phyloP scores from a whole-genome alignment of 2,888 invertebrate genomes.

The Lithophane socia region DNA sequence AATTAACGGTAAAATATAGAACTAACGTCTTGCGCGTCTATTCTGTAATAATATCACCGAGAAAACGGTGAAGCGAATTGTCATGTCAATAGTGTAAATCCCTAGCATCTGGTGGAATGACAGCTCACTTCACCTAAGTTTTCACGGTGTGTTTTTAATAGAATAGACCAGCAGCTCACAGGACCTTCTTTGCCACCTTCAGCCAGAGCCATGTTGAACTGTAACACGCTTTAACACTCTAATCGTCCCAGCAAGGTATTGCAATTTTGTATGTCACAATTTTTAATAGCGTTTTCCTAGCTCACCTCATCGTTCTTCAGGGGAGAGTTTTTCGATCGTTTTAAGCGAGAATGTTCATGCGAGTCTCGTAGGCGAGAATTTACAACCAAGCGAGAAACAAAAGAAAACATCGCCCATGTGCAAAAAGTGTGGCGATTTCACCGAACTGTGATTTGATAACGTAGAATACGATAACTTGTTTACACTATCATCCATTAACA shows the following conservation, averaged over 20 bases:
- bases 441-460: neutral
- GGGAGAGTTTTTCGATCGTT: constrained; percentile 1
- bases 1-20: neutral
- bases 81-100: neutral
- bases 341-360: neutral
- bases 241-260: neutral
- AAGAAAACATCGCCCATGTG: neutral
- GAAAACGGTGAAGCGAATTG: neutral
- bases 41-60: neutral
- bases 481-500: neutral
- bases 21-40: too few relatives aligned
- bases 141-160: neutral
- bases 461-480: neutral
- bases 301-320: neutral
- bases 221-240: constrained; percentile 36
- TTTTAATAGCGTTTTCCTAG: neutral
- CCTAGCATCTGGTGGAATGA: neutral
- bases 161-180: neutral
- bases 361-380: too few relatives aligned
- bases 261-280: constrained; percentile 20
- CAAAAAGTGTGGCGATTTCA: neutral
- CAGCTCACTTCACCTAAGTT: neutral
- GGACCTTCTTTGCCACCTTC: neutral
- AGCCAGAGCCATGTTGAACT: neutral
- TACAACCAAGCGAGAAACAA: neutral